Percentiles rank a stretch among this genome's conserved stretches.
These are phyloP conservation scores for Pseudomyrmex pallidus DNA, from an alignment of 1,140 invertebrate genomes.

Conservation along the genomic window DNA sequence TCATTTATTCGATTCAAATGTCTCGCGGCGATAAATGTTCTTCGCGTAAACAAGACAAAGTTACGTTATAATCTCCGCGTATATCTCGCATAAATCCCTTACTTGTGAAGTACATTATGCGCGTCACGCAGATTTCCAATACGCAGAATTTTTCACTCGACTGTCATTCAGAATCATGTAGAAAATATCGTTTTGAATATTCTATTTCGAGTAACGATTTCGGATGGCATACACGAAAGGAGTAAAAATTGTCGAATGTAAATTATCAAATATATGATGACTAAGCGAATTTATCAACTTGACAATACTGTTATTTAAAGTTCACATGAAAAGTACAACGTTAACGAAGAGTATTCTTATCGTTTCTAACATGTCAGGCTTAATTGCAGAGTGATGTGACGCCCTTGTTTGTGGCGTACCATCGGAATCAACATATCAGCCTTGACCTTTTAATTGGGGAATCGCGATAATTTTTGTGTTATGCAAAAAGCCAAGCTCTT, in stretches of 20 bases:
- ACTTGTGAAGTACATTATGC: too few species aligned
- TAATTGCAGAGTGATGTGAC: slow-evolving; percentile 27
- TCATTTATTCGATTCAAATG: background rate
- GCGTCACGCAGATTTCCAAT: too few species aligned
- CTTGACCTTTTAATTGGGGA: slow-evolving; percentile 51
- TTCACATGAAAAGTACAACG: background rate
- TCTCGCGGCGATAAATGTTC: background rate
- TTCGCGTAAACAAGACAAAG: background rate
- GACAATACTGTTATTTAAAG: background rate
- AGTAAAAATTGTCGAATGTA: too few species aligned
- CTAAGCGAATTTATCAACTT: background rate
- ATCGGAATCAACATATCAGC: background rate
- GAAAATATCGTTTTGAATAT: too few species aligned
- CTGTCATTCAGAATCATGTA: too few species aligned
- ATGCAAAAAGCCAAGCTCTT: slow-evolving; percentile 8
- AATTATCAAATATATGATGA: background rate
- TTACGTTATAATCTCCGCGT: background rate
- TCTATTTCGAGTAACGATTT: too few species aligned
- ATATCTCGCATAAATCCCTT: too few species aligned
- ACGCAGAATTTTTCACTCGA: too few species aligned
- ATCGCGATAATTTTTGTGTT: slow-evolving; percentile 45
- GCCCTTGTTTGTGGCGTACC: slow-evolving; percentile 31
- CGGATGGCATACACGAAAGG: too few species aligned
- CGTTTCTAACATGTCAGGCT: background rate
- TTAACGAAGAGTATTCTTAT: slow-evolving; percentile 26